These are phyloP conservation scores for Drosophila mayri DNA, from an alignment of 1,140 invertebrate genomes.

Conservation along the genomic window DNA sequence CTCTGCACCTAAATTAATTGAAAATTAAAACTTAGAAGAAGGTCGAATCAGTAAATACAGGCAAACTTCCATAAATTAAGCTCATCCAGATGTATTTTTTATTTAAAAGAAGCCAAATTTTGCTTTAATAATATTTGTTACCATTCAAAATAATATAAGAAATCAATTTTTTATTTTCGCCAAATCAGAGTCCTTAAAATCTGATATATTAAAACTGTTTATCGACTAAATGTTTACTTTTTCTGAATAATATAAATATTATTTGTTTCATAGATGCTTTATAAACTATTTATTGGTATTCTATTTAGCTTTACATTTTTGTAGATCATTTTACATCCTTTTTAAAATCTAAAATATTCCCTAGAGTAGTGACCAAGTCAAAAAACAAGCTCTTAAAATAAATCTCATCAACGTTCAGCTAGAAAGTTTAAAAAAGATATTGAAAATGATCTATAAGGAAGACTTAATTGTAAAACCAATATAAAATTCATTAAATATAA, in stretches of 20 bases:
- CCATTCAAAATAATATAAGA: too few species aligned
- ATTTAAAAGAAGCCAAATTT: neutral
- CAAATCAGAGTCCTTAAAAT: neutral
- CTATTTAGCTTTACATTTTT: too few species aligned
- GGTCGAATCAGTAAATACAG: neutral
- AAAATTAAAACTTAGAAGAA: conserved; percentile 5
- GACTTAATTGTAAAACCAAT: neutral
- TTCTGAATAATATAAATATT: too few species aligned
- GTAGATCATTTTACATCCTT: neutral
- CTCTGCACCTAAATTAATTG: neutral
- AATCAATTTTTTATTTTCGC: too few species aligned
- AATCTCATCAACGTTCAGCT: neutral
- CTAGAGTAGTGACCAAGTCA: neutral
- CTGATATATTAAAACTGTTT: too few species aligned
- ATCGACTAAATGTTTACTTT: too few species aligned
- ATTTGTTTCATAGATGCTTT: too few species aligned
- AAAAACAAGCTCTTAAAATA: too few species aligned
- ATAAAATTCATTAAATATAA: neutral
- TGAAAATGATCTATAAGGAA: neutral
- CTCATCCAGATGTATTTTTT: neutral
- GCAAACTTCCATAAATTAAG: neutral
- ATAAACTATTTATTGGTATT: too few species aligned
- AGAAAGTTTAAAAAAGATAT: neutral
- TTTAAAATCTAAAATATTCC: neutral
- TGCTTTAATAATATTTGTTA: neutral